Percentiles rank a stretch among this genome's conserved stretches.
Evolutionary conservation across 2,113 vertebrate genomes (phyloP).

Genomic region (Catharus minimus): DNA sequence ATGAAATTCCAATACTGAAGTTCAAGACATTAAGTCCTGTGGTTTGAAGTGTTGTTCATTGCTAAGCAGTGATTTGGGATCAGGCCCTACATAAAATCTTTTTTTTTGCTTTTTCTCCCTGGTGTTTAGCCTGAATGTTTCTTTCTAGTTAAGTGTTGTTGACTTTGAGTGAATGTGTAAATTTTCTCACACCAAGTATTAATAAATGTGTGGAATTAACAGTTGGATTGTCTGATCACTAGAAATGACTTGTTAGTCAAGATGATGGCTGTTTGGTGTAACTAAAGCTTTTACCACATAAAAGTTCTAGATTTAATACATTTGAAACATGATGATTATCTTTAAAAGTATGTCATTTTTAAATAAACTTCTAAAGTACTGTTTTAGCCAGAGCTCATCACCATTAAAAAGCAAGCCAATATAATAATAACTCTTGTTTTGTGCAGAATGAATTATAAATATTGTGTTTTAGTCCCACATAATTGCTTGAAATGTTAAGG

Average conservation of each 20-base stretch:
- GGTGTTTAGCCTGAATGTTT: background rate
- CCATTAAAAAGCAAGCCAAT: background rate
- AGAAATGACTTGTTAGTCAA: background rate
- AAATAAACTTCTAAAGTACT: background rate
- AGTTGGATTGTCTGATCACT: background rate
- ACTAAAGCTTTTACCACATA: accelerated
- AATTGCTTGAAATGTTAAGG: background rate
- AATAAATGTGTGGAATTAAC: background rate
- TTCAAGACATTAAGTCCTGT: background rate
- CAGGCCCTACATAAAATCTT: background rate
- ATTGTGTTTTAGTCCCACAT: background rate
- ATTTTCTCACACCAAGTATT: background rate
- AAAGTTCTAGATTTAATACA: background rate
- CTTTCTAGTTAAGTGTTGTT: background rate
- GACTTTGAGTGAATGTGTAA: background rate
- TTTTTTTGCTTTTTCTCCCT: background rate
- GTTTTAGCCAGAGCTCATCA: background rate
- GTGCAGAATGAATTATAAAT: background rate
- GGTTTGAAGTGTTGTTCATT: background rate
- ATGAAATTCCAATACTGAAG: background rate
- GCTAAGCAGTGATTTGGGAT: background rate
- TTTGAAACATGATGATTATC: background rate
- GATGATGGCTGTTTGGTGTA: background rate
- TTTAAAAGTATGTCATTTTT: background rate
- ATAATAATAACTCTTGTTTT: background rate